These are phyloP conservation scores for Sturmia bella DNA, from an alignment of 2,888 invertebrate genomes.

Conservation along the genomic window DNA sequence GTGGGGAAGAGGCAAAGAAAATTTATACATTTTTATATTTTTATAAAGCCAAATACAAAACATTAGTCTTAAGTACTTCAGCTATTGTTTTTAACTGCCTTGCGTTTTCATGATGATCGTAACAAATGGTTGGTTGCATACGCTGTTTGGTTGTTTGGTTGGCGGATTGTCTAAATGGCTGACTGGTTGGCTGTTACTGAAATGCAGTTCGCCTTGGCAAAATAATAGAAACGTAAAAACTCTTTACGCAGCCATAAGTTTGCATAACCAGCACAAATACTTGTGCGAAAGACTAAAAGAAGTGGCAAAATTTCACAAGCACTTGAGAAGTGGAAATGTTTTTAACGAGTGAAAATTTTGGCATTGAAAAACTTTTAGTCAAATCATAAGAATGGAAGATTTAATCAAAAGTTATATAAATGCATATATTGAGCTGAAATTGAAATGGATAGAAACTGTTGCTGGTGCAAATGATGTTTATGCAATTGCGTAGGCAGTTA, in stretches of 20 bases:
- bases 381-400: no score
- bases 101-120: constrained; percentile 61
- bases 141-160: constrained; percentile 6
- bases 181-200: constrained; percentile 4
- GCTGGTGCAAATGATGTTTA: no score
- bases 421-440: no score
- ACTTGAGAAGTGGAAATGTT: no score
- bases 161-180: neutral
- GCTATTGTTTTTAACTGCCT: constrained; percentile 63
- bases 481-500: no score
- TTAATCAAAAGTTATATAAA: no score
- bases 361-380: no score
- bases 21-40: constrained; percentile 27
- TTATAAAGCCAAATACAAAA: constrained; percentile 54
- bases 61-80: constrained; percentile 62
- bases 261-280: neutral
- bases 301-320: constrained; percentile 11
- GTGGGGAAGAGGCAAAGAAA: neutral
- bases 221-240: constrained; percentile 12
- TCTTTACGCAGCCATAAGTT: neutral
- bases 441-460: no score
- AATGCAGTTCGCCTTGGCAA: constrained; percentile 29
- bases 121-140: constrained; percentile 54
- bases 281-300: constrained; percentile 3
- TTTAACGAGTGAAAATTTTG: no score